Conservation (phyloP, 1,140 invertebrate genomes). For the Aphis gossypii region DNA sequence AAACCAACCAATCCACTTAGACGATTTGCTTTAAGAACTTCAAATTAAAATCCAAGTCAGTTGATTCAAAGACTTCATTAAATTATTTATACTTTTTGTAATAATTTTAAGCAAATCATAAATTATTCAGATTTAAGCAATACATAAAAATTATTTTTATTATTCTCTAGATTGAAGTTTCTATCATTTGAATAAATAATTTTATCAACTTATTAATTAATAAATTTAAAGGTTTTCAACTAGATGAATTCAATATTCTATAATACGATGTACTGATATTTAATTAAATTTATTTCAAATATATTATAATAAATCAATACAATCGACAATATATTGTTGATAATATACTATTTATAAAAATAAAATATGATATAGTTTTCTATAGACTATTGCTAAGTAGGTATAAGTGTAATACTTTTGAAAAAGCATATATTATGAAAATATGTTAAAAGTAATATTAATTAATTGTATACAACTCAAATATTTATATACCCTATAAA, state of each 20-base stretch:
- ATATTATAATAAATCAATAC: not conserved
- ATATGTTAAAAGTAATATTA: not conserved
- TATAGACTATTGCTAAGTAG: not conserved
- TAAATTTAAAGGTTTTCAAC: not conserved
- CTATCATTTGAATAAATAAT: not conserved
- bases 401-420: not conserved
- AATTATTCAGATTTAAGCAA: slow-evolving; percentile 27
- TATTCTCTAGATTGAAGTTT: not conserved
- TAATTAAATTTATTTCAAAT: not conserved
- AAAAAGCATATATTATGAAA: not conserved
- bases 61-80: slow-evolving; percentile 30
- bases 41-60: slow-evolving; percentile 9
- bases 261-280: not conserved
- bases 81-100: slow-evolving; percentile 35
- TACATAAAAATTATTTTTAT: slow-evolving; percentile 16
- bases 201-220: not conserved
- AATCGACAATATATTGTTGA: not conserved
- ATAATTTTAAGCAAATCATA: slow-evolving; percentile 22
- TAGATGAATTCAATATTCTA: not conserved
- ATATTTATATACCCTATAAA: not conserved
- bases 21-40: not conserved
- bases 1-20: slow-evolving; percentile 1
- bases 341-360: not conserved
- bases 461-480: not conserved
- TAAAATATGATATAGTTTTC: not conserved